Evolutionary conservation across 2,797 vertebrate genomes (phyloP), one percentile per base, ranked within the genome.

Genomic region (Hemitrygon akajei): DNA sequence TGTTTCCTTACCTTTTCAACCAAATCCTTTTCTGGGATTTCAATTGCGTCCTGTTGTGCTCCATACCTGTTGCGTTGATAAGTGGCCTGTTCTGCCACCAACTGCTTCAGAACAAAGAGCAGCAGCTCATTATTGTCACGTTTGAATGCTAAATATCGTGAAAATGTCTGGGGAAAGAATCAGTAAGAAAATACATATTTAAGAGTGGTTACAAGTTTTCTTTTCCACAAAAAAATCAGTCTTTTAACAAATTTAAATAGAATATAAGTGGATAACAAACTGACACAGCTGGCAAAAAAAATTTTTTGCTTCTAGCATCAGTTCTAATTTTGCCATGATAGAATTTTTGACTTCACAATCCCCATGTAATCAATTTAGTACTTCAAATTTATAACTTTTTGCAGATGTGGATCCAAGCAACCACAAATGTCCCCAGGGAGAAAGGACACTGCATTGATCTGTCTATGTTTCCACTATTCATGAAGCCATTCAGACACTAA

Each of bases 21-120:
- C 94, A 99, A 96, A 82, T 99, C 99, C 94, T 99, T 99, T 96
- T 99, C 99, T 0, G 97, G 95, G 0, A 99, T 96, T 96, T 99
- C 98, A 2, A 99, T 96, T 30, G 96, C 95, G 95, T 99, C 98
- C 10, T 97, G 98, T 95, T 99, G 98, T 58, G 97, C 97, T 0
- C 99, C 99, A 0, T 98, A 99, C n/a, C 99, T 96, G 95, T 98
- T 99, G 40, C 98, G 97, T 95, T 99, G 99, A 94, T 99, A 99
- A 0, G 97, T 95, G 56, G 98, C 97, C 95, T 99, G 99, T 95
- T 99, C 99, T 0, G 98, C 96, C n/a, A 99, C 97, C 95, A 99
- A 96, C 96, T 99, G 99, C 94, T 99, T 99, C 94, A 99, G 96
- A 95, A 99, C 97, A 96, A 99, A 99, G 77, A 99, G 97, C 96